Evolutionary conservation across 2,888 invertebrate genomes (phyloP), one percentile per base, ranked within the genome.

Genomic region (Cetonia aurata): DNA sequence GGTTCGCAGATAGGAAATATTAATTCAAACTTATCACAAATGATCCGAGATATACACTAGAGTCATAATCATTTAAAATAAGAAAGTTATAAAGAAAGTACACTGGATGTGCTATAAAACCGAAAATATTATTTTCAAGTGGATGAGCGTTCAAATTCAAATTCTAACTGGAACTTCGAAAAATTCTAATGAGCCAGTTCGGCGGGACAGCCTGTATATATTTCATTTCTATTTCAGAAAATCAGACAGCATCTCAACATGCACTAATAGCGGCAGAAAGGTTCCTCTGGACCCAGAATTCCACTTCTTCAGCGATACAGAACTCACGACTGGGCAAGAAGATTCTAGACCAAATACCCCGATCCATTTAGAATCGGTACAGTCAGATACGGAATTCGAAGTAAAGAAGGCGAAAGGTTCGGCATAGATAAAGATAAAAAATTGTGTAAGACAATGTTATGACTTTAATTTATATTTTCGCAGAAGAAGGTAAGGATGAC

Each of bases 301-400:
- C 76, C 93, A 96, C 82, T 96, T 96, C 86, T 97, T 95, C 85
- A 97, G 97, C 81, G 98, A 98, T 81, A 94, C 95, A 0, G 97
- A 98, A 86, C 86, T 95, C 60, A 92, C 92, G n/a, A 85, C 88
- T 55, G 91, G 90, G 87, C 91, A 83, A 83, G 85, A 81, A 81
- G 87, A 83, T 79, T 83, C 82, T 1, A 78, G 96, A 71, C 91
- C 93, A 46, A 91, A 91, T 74, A 93, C 95, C 12, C 96, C 96
- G 6, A 91, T 94, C 72, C 80, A 80, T 71, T 73, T 84, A n/a
- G 84, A 84, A 74, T 75, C 78, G 15, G 84, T 85, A 3, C 96
- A 96, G 83, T 97, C 97, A 50, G 98, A 98, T 84, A 96, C 97
- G 0, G 98, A 98, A 83, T 92, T 96, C 80, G 98, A 98, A 84